phyloP scores from a whole-genome alignment of 1,140 invertebrate species.

The Brachionus rubens region DNA sequence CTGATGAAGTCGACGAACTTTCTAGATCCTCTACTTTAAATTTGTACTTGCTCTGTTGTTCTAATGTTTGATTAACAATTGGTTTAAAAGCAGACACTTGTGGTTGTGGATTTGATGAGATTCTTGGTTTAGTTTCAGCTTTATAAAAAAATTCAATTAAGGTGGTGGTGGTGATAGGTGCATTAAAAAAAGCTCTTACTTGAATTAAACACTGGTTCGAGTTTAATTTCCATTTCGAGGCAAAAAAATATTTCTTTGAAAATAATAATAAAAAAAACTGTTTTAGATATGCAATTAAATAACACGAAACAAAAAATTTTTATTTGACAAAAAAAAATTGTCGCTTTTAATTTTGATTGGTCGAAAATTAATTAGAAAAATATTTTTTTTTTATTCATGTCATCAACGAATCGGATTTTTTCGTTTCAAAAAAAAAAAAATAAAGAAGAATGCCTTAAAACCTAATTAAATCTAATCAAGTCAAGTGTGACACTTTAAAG shows the following conservation, averaged over 20 bases:
- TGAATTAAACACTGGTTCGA: background rate
- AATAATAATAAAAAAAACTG: constrained; percentile 5
- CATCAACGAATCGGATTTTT: background rate
- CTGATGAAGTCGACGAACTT: background rate
- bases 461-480: constrained; percentile 44
- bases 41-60: constrained; percentile 7
- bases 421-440: background rate
- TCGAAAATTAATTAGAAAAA: background rate
- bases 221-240: constrained; percentile 42
- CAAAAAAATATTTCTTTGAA: too few relatives aligned
- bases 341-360: background rate
- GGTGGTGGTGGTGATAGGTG: too few relatives aligned
- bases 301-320: background rate
- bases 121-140: background rate
- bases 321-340: background rate
- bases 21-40: constrained; percentile 10
- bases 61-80: background rate
- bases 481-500: constrained; percentile 45
- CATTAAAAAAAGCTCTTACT: background rate
- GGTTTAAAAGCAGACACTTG: constrained; percentile 17
- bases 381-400: background rate
- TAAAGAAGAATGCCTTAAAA: constrained; percentile 11
- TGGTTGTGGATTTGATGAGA: background rate
- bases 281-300: constrained; percentile 18
- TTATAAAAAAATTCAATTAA: background rate